Conservation (phyloP, 1,140 invertebrate genomes). For the Pseudomyrmex gracilis region DNA sequence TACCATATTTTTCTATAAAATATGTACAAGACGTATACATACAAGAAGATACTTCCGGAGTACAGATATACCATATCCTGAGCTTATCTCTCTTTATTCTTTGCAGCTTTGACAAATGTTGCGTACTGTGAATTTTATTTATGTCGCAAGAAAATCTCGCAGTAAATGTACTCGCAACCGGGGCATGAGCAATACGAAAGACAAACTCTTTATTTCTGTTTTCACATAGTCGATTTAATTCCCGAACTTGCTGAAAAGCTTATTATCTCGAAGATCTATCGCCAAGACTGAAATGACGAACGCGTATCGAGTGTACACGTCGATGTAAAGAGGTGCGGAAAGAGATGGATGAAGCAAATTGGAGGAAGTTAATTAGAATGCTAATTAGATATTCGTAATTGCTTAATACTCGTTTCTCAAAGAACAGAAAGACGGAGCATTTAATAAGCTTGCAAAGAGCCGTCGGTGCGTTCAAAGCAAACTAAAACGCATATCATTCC, state of each 20-base stretch:
- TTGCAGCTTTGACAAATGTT: background rate
- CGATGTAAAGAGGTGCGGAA: constrained; percentile 23
- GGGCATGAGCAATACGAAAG: background rate
- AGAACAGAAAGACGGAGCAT: constrained; percentile 15
- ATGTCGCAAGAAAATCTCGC: constrained; percentile 1
- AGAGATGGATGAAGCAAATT: constrained; percentile 31
- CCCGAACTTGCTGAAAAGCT: constrained; percentile 28
- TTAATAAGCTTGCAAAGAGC: constrained; percentile 13
- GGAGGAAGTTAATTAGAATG: background rate
- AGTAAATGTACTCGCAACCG: background rate
- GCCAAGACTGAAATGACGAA: constrained; percentile 1
- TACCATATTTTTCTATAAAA: background rate
- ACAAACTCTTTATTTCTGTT: constrained; percentile 48
- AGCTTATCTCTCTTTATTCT: constrained; percentile 5
- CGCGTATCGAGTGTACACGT: background rate
- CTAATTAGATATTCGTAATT: constrained; percentile 53
- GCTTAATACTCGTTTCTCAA: constrained; percentile 28
- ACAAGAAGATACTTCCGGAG: background rate
- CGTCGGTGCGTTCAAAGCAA: constrained; percentile 6
- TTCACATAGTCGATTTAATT: constrained; percentile 41
- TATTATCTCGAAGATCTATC: constrained; percentile 13
- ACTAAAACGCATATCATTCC: background rate
- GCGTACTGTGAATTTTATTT: constrained; percentile 15
- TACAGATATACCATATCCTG: too few relatives aligned
- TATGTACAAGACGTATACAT: background rate